Base-by-base conservation (phyloP, 2,113 vertebrate species). In the Nesoenas mayeri region DNA sequence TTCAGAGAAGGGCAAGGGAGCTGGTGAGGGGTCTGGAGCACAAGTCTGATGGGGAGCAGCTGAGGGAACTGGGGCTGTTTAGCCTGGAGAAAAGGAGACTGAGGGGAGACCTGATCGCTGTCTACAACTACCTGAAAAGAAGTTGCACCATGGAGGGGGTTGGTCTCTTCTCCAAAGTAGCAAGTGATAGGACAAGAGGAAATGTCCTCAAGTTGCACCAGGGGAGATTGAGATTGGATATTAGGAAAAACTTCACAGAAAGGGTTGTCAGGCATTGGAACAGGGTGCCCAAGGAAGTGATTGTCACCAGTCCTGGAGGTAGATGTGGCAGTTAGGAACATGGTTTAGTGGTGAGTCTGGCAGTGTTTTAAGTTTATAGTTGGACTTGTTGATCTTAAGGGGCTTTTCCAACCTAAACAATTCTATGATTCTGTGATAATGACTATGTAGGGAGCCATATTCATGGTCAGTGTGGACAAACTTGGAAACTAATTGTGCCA, bases 161-260 rank as follows among this genome's bases (percentile, higher is more conserved):
- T 5, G 0, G 8, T 48, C 31, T 50, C 26, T 82, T 81, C 28
- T 82, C 12, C 40, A 11, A 17, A 9, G 24, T 60, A 44, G 17
- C 42, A 44, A 32, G 13, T 13, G 8, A 34, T 11, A 58, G 32
- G n/a, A 69, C 5, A 18, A 54, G 31, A 78, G 26, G 60, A 78
- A 54, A 0, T 0, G 3, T 11, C 15, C 21, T 42, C 12, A 65
- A 44, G 26, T 25, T 85, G 8, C 2, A 1, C 13, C 32, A 69
- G 5, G 15, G 2, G 3, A 50, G 28, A 10, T 47, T 89, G 51
- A 65, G 24, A 5, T 6, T 50, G 15, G 50, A 17, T 48, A 18
- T 67, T 28, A 34, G 54, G 38, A 85, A 79, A 34, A 10, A 25
- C 9, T 64, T 73, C 21, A 38, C 21, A 0, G 1, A 32, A 48